Conservation (phyloP, 2,888 invertebrate species). For the Tinea pellionella region DNA sequence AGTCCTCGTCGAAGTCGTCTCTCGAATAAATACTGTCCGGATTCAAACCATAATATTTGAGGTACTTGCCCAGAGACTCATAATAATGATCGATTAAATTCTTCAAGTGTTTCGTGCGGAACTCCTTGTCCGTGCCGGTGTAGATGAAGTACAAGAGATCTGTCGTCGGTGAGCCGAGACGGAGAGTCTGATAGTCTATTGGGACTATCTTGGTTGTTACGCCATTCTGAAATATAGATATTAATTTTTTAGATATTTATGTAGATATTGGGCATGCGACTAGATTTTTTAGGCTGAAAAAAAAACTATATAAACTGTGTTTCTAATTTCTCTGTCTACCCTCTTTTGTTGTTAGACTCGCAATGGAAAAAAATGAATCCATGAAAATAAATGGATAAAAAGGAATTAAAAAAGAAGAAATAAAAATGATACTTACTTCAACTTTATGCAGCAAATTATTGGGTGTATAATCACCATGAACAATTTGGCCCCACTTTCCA, state of each 20-base stretch:
- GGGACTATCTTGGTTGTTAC: constrained; percentile 9
- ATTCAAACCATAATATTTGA: neutral
- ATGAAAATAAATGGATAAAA: neutral
- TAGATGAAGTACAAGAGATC: constrained; percentile 15
- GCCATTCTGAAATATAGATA: constrained; percentile 12
- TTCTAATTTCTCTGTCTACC: neutral
- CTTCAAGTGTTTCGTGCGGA: constrained; percentile 9
- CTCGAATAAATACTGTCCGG: neutral
- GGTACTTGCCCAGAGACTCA: neutral
- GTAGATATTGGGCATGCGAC: too few relatives aligned
- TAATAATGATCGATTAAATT: constrained; percentile 10
- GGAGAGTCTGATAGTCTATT: constrained; percentile 12
- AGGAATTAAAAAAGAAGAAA: too few relatives aligned
- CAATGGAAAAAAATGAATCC: neutral
- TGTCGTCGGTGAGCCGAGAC: neutral
- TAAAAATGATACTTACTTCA: neutral
- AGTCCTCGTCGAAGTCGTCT: constrained; percentile 1
- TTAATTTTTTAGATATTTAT: too few relatives aligned
- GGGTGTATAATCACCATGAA: constrained; percentile 29
- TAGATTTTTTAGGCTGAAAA: too few relatives aligned
- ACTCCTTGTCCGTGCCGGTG: constrained; percentile 13
- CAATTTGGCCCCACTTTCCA: constrained; percentile 17
- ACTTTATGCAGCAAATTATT: constrained; percentile 28
- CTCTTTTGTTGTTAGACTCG: neutral
- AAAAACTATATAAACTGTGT: too few relatives aligned